phyloP scores from a whole-genome alignment of 1,140 invertebrate genomes.

The Drosophila littoralis region DNA sequence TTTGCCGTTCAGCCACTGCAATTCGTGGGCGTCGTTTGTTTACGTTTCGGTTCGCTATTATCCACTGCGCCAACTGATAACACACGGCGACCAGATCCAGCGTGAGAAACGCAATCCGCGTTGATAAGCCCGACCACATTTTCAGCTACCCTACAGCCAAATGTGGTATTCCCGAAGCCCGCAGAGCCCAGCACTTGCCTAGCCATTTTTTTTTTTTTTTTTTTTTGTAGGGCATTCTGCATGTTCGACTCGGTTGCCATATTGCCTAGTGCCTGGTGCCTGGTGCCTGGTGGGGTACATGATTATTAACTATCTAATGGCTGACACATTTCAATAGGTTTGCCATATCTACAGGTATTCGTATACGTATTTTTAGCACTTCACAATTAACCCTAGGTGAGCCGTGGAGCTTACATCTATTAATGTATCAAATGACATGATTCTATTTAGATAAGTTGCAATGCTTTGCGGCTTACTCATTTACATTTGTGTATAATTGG shows the following conservation, averaged over 20 bases:
- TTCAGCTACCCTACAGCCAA: conserved; percentile 8
- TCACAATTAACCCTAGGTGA: conserved; percentile 30
- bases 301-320: conserved; percentile 15
- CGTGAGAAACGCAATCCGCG: conserved; percentile 79
- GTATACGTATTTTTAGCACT: conserved; percentile 39
- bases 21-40: conserved; percentile 73
- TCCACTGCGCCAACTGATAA: conserved; percentile 44
- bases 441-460: background rate
- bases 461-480: background rate
- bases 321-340: conserved; percentile 15
- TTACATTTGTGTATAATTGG: background rate
- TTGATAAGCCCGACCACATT: conserved; percentile 58
- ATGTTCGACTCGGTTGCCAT: background rate
- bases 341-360: conserved; percentile 11
- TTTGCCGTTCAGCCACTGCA: conserved; percentile 26
- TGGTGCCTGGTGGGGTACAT: background rate
- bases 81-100: conserved; percentile 44
- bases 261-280: no score
- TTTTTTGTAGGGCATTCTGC: background rate
- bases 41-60: conserved; percentile 67
- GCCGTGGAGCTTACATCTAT: conserved; percentile 30
- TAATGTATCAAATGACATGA: conserved; percentile 40
- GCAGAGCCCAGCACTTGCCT: background rate
- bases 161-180: background rate
- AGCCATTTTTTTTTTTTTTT: background rate